A percentile compares a stretch with the other conserved stretches of the same genome.
Evolutionary conservation across 2,888 invertebrate genomes (phyloP).

Genomic region (Phaonia tiefii): DNA sequence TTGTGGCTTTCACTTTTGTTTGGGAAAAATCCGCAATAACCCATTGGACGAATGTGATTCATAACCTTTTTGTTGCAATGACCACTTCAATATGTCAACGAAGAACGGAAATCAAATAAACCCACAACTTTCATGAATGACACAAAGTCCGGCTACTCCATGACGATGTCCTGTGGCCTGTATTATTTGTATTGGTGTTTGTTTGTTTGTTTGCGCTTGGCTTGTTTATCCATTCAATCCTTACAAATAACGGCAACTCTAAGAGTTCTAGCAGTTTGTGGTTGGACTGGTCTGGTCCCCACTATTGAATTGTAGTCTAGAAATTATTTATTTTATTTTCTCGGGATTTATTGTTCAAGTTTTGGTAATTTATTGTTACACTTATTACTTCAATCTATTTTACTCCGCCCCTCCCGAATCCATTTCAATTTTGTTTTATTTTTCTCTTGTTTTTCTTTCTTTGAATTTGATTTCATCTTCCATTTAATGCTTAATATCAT

Average conservation of each 20-base stretch:
- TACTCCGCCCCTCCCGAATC: neutral
- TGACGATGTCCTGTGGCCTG: neutral
- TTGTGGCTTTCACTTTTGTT: slow-evolving; percentile 35
- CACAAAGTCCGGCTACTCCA: neutral
- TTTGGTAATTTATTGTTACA: slow-evolving; percentile 76
- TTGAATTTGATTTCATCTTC: slow-evolving; percentile 22
- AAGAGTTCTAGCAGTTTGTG: slow-evolving; percentile 3
- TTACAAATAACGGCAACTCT: slow-evolving; percentile 27
- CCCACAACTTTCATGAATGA: slow-evolving; percentile 13
- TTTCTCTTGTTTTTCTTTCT: slow-evolving; percentile 38
- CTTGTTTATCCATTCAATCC: slow-evolving; percentile 46
- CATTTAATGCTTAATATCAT: slow-evolving; percentile 45
- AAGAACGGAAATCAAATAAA: slow-evolving; percentile 71
- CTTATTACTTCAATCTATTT: slow-evolving; percentile 34
- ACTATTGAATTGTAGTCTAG: slow-evolving; percentile 28
- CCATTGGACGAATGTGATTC: slow-evolving; percentile 53
- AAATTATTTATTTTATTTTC: slow-evolving; percentile 58
- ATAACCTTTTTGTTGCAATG: slow-evolving; percentile 70
- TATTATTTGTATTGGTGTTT: neutral
- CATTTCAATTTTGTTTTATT: slow-evolving; percentile 43
- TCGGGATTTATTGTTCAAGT: slow-evolving; percentile 76
- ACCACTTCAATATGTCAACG: slow-evolving; percentile 79
- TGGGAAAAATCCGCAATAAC: slow-evolving; percentile 18
- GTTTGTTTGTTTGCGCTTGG: slow-evolving; percentile 23
- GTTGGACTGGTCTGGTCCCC: slow-evolving; percentile 37